phyloP scores from a whole-genome alignment of 1,140 invertebrate species.

The Trinorchestia longiramus region DNA sequence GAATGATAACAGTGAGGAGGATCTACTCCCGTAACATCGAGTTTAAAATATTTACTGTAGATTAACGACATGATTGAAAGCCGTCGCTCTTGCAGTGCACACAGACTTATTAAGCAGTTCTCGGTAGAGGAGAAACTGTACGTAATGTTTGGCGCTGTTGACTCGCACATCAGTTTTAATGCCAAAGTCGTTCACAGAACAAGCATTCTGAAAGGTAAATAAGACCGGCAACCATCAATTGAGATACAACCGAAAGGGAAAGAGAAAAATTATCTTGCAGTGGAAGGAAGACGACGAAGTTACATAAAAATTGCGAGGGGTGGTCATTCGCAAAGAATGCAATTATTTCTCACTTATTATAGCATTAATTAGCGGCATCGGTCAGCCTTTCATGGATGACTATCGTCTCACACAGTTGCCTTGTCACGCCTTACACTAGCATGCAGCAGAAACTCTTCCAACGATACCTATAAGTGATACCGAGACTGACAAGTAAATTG shows the following conservation, averaged over 20 bases:
- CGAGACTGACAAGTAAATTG: conserved; percentile 44
- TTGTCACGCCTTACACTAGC: conserved; percentile 42
- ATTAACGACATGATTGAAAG: background rate
- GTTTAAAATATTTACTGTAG: background rate
- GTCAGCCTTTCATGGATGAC: background rate
- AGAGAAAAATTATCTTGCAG: background rate
- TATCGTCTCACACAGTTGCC: background rate
- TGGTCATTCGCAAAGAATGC: background rate
- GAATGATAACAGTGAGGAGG: background rate
- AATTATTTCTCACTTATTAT: background rate
- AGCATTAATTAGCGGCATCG: background rate
- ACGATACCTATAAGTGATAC: conserved; percentile 34
- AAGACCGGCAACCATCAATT: background rate
- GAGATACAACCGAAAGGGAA: background rate
- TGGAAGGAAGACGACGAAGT: background rate
- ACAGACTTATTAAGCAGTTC: background rate
- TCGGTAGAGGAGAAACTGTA: background rate
- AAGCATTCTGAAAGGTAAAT: background rate
- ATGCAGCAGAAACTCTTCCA: conserved; percentile 20
- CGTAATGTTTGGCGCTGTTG: background rate
- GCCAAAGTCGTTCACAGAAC: background rate
- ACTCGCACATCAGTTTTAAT: background rate
- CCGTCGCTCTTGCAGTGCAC: background rate
- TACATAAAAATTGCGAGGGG: background rate
- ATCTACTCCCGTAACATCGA: conserved; percentile 22